A percentile compares a stretch with the other conserved stretches of the same genome.
phyloP scores from a whole-genome alignment of 2,888 invertebrate species.

The Abrostola triplasia region DNA sequence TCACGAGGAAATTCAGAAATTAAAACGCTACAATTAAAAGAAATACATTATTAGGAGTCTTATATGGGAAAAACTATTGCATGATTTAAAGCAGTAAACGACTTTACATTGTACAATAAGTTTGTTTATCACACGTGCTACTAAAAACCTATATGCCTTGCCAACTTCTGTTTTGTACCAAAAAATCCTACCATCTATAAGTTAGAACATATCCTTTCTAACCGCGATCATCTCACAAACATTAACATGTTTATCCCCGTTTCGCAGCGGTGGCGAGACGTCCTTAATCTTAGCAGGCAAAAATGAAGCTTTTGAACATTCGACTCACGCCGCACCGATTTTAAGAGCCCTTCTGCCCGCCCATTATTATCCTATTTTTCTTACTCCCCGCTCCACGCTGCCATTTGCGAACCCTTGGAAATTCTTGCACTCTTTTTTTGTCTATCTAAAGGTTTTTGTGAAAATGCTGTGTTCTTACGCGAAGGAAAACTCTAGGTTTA shows the following conservation, averaged over 20 bases:
- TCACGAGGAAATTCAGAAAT: too few species aligned
- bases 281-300: conserved; percentile 39
- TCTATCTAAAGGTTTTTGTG: conserved; percentile 32
- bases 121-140: conserved; percentile 1
- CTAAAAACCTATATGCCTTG: too few species aligned
- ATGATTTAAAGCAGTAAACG: too few species aligned
- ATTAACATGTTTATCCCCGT: conserved; percentile 47
- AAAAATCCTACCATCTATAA: not conserved
- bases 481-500: conserved; percentile 11
- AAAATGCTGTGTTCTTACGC: conserved; percentile 20
- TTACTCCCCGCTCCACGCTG: conserved; percentile 55
- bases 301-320: conserved; percentile 68
- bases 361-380: conserved; percentile 77
- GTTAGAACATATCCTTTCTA: not conserved
- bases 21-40: too few species aligned
- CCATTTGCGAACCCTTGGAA: conserved; percentile 54
- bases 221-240: conserved; percentile 36
- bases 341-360: conserved; percentile 69
- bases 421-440: conserved; percentile 39
- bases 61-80: too few species aligned
- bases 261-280: conserved; percentile 27
- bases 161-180: not conserved
- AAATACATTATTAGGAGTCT: too few species aligned
- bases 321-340: conserved; percentile 68
- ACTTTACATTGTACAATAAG: too few species aligned